Evolutionary conservation across 2,888 invertebrate genomes (phyloP), one percentile per base, ranked within the genome.

Genomic region (Tholera decimalis): DNA sequence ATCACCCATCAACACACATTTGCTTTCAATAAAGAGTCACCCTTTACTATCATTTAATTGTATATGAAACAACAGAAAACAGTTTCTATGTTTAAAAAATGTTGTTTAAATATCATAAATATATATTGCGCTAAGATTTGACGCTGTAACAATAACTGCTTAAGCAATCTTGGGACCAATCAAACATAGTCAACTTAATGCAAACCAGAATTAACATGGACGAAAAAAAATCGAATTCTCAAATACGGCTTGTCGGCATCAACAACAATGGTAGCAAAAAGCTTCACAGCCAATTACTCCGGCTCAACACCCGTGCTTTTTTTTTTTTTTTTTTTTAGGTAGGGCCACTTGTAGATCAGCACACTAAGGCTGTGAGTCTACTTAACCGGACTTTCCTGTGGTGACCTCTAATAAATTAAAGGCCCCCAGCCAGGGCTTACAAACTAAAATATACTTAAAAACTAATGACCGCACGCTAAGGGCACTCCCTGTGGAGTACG

Each of bases 221-320:
- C 15, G 24, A 20, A 57, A 57, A 69, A 59, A 64, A 55, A 7
- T 15, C 37, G 26, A 20, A 46, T 24, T 60, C 20, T 39, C 24
- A 20, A 44, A 43, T 49, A 51, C 54, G 64, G n/a, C n/a, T 37
- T 60, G 53, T 41, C 58, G 49, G 33, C 33, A 35, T 60, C 41
- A 55, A 57, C 54, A 51, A 41, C 43, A 62, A 58, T 47, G 20
- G 50, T 61, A 73, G 59, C 56, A 74, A 75, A 78, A 78, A 73
- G 55, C 72, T 66, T 70, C 62, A 68, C 62, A 66, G 62, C 61
- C 64, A 68, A 74, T 73, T 77, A 68, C 53, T 20, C 43, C 57
- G 18, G n/a, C 57, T 56, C 46, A 49, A 55, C 41, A 57, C 64
- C 50, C 57, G 41, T 60, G 54, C 69, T n/a, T n/a, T n/a, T n/a